Evolutionary conservation across 2,888 invertebrate genomes (phyloP).

Genomic region (Odontomyia ornata): DNA sequence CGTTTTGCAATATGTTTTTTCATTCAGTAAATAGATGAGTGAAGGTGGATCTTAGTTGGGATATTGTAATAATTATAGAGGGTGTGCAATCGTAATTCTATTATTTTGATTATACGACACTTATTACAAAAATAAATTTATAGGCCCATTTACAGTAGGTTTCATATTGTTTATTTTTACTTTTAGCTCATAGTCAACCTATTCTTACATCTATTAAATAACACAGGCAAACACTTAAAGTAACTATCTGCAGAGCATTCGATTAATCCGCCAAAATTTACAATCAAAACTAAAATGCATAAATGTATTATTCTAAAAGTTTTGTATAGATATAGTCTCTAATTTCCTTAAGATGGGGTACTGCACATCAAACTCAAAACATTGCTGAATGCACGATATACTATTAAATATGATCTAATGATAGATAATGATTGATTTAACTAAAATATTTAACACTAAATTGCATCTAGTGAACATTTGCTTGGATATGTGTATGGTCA

Average conservation of each 20-base stretch:
- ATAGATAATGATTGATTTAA: neutral
- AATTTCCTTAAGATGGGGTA: too few relatives aligned
- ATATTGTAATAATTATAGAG: too few relatives aligned
- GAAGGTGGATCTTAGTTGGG: too few relatives aligned
- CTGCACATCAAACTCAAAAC: too few relatives aligned
- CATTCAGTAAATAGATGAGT: too few relatives aligned
- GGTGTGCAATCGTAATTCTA: too few relatives aligned
- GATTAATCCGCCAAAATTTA: neutral
- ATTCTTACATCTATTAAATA: neutral
- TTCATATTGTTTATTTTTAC: neutral
- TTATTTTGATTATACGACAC: neutral
- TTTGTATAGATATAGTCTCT: neutral
- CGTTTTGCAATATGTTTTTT: too few relatives aligned
- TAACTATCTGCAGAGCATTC: neutral
- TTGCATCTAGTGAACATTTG: neutral
- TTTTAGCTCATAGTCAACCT: neutral
- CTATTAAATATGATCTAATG: neutral
- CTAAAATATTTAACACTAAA: neutral
- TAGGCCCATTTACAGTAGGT: neutral
- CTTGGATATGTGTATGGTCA: neutral
- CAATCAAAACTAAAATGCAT: neutral
- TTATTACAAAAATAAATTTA: neutral
- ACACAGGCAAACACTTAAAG: neutral
- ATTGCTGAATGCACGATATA: neutral
- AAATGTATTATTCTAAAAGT: neutral